These are phyloP conservation scores for Phymatocera aterrima DNA, from an alignment of 2,888 invertebrate species.

Conservation along the genomic window DNA sequence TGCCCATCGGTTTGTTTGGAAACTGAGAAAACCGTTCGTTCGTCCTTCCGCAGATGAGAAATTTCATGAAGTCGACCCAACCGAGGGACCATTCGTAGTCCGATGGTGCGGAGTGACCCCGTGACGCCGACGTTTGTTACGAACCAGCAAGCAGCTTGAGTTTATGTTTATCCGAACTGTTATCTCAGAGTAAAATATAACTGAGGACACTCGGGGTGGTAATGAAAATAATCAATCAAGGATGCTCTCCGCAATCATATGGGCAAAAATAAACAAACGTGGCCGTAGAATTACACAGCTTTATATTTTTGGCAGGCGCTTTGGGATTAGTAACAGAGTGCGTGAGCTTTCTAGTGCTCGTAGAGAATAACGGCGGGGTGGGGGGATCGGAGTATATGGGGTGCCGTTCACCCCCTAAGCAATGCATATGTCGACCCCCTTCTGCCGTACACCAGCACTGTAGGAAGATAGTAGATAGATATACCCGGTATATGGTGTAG, in stretches of 20 bases:
- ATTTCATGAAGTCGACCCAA: too few relatives aligned
- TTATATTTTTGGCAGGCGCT: conserved; percentile 63
- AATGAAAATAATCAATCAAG: conserved; percentile 40
- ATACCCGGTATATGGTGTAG: conserved; percentile 53
- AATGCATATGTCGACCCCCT: conserved; percentile 69
- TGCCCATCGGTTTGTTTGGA: too few relatives aligned
- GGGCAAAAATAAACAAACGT: conserved; percentile 66
- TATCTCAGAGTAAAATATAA: conserved; percentile 3
- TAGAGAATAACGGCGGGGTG: conserved; percentile 46
- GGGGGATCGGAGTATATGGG: conserved; percentile 40
- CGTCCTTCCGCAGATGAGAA: too few relatives aligned
- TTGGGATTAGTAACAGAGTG: conserved; percentile 54
- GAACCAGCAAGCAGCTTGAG: neutral
- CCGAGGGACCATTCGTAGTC: too few relatives aligned
- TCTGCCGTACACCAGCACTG: conserved; percentile 52
- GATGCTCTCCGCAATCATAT: conserved; percentile 20
- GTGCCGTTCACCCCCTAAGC: conserved; percentile 62
- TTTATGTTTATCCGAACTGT: neutral
- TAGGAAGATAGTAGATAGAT: conserved; percentile 36
- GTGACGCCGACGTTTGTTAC: too few relatives aligned
- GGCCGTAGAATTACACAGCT: conserved; percentile 66
- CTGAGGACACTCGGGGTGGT: neutral
- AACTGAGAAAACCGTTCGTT: too few relatives aligned
- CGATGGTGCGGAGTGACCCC: too few relatives aligned
- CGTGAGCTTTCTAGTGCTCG: conserved; percentile 49